Percentiles rank a stretch among this genome's conserved stretches.
Conservation (phyloP, 2,888 invertebrate genomes). For the Hydroisotoma schaefferi region DNA sequence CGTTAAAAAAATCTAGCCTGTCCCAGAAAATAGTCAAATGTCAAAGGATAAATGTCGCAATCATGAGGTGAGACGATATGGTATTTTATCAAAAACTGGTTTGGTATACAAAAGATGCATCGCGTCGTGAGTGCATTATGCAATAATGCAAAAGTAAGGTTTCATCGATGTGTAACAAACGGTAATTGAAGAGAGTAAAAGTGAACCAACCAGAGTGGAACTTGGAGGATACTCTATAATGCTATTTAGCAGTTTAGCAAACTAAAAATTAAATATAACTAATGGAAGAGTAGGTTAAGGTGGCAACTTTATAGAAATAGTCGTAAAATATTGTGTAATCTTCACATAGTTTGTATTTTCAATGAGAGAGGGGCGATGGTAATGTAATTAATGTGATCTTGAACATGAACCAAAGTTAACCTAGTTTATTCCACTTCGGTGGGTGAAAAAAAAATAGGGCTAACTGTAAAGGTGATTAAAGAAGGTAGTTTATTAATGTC, state of each 20-base stretch:
- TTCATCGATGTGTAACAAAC: too few relatives aligned
- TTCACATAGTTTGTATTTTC: too few relatives aligned
- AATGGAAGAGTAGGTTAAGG: too few relatives aligned
- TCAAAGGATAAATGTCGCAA: not conserved
- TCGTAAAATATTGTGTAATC: too few relatives aligned
- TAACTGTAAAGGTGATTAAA: too few relatives aligned
- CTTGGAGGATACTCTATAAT: not conserved
- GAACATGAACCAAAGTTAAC: slow-evolving; percentile 18
- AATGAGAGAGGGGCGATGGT: too few relatives aligned
- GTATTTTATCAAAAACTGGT: too few relatives aligned
- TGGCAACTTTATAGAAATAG: too few relatives aligned
- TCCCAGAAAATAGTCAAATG: not conserved
- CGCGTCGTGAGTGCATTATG: not conserved
- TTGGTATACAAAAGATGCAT: too few relatives aligned
- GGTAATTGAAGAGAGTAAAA: slow-evolving; percentile 14
- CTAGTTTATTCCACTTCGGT: not conserved
- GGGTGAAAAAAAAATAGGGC: not conserved
- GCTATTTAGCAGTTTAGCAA: not conserved
- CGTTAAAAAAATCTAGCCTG: not conserved
- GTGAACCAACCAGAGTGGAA: slow-evolving; percentile 6
- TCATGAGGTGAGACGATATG: too few relatives aligned
- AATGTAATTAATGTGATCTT: slow-evolving; percentile 10
- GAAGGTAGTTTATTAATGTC: too few relatives aligned
- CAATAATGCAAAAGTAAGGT: not conserved
- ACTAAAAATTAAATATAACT: too few relatives aligned